phyloP scores from a whole-genome alignment of 2,797 vertebrate species.

The Aphelocoma californica region DNA sequence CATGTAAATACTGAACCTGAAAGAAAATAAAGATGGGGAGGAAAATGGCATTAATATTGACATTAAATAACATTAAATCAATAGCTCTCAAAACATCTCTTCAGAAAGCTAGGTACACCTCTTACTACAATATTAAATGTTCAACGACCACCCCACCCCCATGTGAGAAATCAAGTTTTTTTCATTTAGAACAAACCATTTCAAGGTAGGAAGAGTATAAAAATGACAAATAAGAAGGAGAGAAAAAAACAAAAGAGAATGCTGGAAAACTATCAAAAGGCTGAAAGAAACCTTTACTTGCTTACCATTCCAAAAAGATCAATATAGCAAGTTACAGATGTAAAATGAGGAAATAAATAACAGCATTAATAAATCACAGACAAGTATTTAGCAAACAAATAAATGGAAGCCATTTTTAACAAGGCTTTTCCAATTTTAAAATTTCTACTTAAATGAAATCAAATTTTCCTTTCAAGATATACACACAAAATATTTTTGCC shows the following conservation, averaged over 20 bases:
- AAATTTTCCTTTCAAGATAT: background rate
- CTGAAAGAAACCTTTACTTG: background rate
- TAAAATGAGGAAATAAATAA: background rate
- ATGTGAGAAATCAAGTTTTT: background rate
- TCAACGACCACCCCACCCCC: background rate
- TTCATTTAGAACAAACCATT: background rate
- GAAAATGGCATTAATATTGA: background rate
- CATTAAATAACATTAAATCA: background rate
- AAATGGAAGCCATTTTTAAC: background rate
- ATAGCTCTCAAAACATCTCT: background rate
- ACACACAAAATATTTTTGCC: background rate
- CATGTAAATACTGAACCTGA: conserved; percentile 96
- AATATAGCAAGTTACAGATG: background rate
- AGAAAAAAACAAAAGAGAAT: background rate
- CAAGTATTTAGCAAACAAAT: background rate
- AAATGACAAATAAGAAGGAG: background rate
- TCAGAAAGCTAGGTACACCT: background rate
- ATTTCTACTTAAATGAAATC: background rate
- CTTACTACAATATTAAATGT: background rate
- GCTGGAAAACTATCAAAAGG: background rate
- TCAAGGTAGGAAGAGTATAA: background rate
- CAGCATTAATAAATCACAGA: background rate
- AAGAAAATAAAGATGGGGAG: conserved; percentile 21
- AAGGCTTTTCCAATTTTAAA: background rate
- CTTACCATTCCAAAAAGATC: background rate